Percentiles rank a stretch among this genome's conserved stretches.
Conservation (phyloP, 1,140 invertebrate species). For the Mesaphorura yosii region DNA sequence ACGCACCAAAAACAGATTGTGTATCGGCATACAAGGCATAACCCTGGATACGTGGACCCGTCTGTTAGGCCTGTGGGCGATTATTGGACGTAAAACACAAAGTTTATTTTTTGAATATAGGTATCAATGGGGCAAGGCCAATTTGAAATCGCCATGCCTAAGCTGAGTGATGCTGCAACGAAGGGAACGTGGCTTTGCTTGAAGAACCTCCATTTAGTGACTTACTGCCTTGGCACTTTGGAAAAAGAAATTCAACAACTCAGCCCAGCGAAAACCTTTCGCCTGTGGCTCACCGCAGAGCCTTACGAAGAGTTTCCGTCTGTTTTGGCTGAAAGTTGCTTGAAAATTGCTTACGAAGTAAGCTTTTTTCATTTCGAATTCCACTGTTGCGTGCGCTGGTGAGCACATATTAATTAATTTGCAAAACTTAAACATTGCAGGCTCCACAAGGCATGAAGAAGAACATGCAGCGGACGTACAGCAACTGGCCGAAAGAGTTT, state of each 20-base stretch:
- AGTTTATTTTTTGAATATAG: too few species aligned
- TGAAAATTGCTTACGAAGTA: slow-evolving; percentile 80
- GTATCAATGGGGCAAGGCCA: slow-evolving; percentile 65
- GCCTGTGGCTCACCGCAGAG: slow-evolving; percentile 68
- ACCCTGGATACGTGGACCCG: too few species aligned
- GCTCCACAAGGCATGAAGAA: slow-evolving; percentile 55
- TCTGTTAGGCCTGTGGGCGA: too few species aligned
- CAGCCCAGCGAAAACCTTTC: slow-evolving; percentile 49
- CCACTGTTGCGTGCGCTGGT: not conserved
- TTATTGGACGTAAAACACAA: too few species aligned
- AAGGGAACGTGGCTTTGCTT: slow-evolving; percentile 63
- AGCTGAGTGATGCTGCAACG: slow-evolving; percentile 41
- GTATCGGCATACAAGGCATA: too few species aligned
- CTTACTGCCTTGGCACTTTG: slow-evolving; percentile 58
- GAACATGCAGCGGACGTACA: slow-evolving; percentile 49
- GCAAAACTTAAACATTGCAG: slow-evolving; percentile 33
- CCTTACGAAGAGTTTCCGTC: slow-evolving; percentile 52
- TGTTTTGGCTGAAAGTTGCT: slow-evolving; percentile 50
- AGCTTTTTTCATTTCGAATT: too few species aligned
- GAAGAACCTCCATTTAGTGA: slow-evolving; percentile 80
- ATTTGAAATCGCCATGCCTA: slow-evolving; percentile 46
- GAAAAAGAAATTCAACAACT: slow-evolving; percentile 56
- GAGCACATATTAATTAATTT: not conserved
- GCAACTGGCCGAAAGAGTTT: slow-evolving; percentile 45
- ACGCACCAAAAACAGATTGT: too few species aligned